Percentiles rank a stretch among this genome's conserved stretches.
phyloP scores from a whole-genome alignment of 1,140 invertebrate species.

The Stenopsyche tienmushanensis region DNA sequence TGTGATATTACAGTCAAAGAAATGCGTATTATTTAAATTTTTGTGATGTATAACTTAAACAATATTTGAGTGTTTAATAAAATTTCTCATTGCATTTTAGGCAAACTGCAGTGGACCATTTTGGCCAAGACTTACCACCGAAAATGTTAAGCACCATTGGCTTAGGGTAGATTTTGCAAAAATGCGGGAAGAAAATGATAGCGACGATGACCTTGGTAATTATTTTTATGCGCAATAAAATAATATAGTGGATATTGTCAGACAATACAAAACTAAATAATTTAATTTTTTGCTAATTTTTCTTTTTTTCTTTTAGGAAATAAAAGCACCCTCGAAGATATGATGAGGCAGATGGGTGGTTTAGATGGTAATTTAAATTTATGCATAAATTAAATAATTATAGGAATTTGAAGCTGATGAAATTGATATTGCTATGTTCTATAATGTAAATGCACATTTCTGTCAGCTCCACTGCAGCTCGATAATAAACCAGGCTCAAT shows the following conservation, averaged over 20 bases:
- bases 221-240: background rate
- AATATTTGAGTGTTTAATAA: background rate
- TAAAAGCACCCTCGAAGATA: constrained; percentile 7
- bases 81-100: constrained; percentile 4
- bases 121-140: constrained; percentile 22
- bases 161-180: constrained; percentile 11
- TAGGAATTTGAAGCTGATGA: too few species aligned
- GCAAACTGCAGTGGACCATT: background rate
- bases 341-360: constrained; percentile 17
- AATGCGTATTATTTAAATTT: background rate
- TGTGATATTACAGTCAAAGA: background rate
- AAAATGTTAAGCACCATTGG: constrained; percentile 24
- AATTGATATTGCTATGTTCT: too few species aligned
- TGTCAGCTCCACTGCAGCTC: too few species aligned
- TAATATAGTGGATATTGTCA: background rate
- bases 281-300: background rate
- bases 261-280: background rate
- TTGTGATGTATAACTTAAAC: background rate
- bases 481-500: too few species aligned
- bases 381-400: too few species aligned
- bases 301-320: constrained; percentile 4
- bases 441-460: background rate
- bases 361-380: constrained; percentile 19
- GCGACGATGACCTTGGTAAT: constrained; percentile 6
- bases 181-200: constrained; percentile 7